These are phyloP conservation scores for Pardalotus punctatus DNA, from an alignment of 2,113 vertebrate genomes.

Conservation along the genomic window DNA sequence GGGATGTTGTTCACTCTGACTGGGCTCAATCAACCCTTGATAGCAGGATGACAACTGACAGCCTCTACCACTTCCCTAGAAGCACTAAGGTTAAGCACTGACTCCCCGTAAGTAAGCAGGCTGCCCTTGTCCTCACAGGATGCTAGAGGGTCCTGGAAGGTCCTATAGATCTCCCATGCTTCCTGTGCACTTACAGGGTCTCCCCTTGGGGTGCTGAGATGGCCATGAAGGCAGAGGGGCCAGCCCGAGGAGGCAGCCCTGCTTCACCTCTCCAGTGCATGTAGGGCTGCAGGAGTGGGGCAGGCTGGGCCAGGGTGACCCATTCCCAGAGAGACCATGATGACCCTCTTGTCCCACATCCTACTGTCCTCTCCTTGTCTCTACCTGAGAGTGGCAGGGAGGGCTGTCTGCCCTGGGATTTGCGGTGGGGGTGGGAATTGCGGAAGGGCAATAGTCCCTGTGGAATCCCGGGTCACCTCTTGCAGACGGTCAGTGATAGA, in stretches of 20 bases:
- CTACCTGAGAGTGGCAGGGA: not conserved
- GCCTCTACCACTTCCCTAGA: not conserved
- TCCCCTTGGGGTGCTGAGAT: not conserved
- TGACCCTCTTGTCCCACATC: not conserved
- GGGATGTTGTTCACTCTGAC: not conserved
- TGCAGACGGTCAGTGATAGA: not conserved
- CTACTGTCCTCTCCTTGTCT: not conserved
- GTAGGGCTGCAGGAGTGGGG: not conserved
- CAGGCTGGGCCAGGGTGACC: not conserved
- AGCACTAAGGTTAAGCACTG: not conserved
- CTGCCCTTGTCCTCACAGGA: not conserved
- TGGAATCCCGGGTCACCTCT: not conserved
- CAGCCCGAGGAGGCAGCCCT: not conserved
- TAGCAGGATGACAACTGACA: not conserved
- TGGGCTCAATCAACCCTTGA: not conserved
- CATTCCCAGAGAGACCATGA: accelerated
- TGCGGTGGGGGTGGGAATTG: not conserved
- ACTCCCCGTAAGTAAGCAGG: accelerated
- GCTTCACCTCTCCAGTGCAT: accelerated
- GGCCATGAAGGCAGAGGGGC: not conserved
- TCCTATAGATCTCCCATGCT: not conserved
- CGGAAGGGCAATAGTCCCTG: accelerated
- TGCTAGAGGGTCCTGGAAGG: not conserved
- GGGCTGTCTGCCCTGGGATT: accelerated
- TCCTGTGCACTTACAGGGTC: not conserved